Evolutionary conservation across 2,888 invertebrate species (phyloP), one percentile per base, ranked within the genome.

Genomic region (Rhaphigaster nebulosa): DNA sequence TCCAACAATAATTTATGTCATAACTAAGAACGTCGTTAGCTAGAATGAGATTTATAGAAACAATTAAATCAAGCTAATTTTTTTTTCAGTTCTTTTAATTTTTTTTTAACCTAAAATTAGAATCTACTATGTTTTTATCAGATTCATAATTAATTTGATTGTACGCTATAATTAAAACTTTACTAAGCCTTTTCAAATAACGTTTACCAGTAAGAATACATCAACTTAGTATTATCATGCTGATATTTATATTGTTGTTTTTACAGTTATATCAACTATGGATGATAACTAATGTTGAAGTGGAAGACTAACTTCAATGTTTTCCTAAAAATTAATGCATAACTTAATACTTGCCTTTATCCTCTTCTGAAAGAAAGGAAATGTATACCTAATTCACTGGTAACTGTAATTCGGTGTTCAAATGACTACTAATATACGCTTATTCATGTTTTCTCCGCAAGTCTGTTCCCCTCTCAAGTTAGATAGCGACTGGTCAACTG

Each of bases 401-500:
- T 8, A 76, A 76, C 8, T n/a, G 10, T 8, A 38, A 23, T 12
- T 34, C 34, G 1, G 18, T 6, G 29, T 65, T 13, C 60, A 12
- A 65, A n/a, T 34, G 70, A 38, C 20, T 20, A 23, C 34, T 23
- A 20, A 23, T 8, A 29, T 76, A 23, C 70, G 23, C 38, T 38
- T 38, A 76, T 18, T 20, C 70, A 76, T 38, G 38, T 23, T 38
- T 76, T 38, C 38, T 23, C 20, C 20, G 20, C 70, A 76, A 20
- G 70, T 38, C 70, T 38, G 8, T 76, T 20, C 20, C 70, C 70
- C 20, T 10, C 70, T 23, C 38, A 2, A 1, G 70, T 76, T 76
- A 76, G 70, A 76, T 76, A 76, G 70, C 70, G 34, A 76, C 70
- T 76, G 70, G 70, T 76, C 70, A 34, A 76, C 70, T 76, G 70